Evolutionary conservation across 2,113 vertebrate genomes (phyloP).

Genomic region (Phaethornis superciliosus): DNA sequence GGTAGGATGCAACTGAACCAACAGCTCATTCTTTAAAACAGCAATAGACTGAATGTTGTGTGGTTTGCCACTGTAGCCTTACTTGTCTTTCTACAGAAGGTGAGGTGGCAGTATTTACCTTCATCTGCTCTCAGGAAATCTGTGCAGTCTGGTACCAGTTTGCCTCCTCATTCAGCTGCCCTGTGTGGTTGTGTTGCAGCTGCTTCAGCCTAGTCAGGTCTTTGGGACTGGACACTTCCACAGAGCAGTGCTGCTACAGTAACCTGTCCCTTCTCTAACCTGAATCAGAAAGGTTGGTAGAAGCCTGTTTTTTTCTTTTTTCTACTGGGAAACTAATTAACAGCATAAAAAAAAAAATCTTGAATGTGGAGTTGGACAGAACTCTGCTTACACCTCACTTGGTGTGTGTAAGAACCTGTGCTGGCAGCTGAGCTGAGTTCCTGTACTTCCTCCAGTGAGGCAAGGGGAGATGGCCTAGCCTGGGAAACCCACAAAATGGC

Average conservation of each 20-base stretch:
- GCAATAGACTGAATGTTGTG: background rate
- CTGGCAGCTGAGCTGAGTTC: background rate
- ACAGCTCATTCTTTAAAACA: background rate
- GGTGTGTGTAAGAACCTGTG: background rate
- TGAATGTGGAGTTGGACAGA: background rate
- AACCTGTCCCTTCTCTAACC: background rate
- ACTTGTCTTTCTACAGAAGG: background rate
- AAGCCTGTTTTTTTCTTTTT: fast-evolving
- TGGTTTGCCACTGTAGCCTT: background rate
- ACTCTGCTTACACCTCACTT: background rate
- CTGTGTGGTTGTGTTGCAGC: background rate
- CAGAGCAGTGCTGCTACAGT: background rate
- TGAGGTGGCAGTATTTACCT: background rate
- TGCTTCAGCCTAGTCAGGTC: background rate
- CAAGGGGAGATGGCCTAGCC: background rate
- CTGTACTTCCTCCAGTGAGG: background rate
- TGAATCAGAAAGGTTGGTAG: background rate
- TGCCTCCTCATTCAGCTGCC: background rate
- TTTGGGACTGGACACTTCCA: background rate
- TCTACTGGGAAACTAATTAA: background rate
- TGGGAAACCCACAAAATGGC: background rate
- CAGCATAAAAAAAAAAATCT: background rate
- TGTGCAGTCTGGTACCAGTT: background rate
- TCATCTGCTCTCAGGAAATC: background rate
- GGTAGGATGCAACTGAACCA: background rate